phyloP scores from a whole-genome alignment of 2,888 invertebrate genomes.

The Limulus polyphemus region DNA sequence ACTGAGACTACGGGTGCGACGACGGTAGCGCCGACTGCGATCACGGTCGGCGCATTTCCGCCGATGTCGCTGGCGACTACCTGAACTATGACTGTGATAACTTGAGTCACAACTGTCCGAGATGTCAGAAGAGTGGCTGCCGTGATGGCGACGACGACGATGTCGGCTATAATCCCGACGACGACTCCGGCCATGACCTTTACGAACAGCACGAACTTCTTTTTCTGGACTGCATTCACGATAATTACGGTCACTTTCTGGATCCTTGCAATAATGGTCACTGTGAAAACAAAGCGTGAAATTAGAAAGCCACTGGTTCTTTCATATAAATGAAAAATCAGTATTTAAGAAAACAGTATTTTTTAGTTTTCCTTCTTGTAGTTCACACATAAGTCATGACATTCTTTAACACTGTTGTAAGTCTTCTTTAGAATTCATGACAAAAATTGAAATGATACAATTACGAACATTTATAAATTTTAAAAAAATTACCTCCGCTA shows the following conservation, averaged over 20 bases:
- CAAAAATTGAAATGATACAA: too few relatives aligned
- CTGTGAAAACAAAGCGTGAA: background rate
- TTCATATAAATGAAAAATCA: too few relatives aligned
- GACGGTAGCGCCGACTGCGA: background rate
- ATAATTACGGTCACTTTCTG: background rate
- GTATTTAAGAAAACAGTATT: too few relatives aligned
- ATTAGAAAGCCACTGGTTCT: background rate
- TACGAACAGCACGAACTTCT: background rate
- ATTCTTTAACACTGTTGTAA: too few relatives aligned
- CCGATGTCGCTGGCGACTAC: background rate
- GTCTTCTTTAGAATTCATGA: too few relatives aligned
- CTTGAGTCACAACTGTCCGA: slow-evolving; percentile 2
- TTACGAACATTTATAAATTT: too few relatives aligned
- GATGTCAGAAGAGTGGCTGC: background rate
- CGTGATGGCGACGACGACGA: background rate
- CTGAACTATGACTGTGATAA: background rate
- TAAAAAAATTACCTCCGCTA: too few relatives aligned
- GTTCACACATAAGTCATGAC: too few relatives aligned
- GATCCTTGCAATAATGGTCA: background rate
- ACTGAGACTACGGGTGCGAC: background rate
- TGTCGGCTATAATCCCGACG: background rate
- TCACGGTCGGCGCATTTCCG: background rate
- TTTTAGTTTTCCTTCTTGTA: too few relatives aligned
- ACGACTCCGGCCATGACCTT: background rate
- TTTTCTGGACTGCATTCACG: background rate